These are phyloP conservation scores for Trachops cirrhosus DNA, from an alignment of 2,797 vertebrate species.

Conservation along the genomic window DNA sequence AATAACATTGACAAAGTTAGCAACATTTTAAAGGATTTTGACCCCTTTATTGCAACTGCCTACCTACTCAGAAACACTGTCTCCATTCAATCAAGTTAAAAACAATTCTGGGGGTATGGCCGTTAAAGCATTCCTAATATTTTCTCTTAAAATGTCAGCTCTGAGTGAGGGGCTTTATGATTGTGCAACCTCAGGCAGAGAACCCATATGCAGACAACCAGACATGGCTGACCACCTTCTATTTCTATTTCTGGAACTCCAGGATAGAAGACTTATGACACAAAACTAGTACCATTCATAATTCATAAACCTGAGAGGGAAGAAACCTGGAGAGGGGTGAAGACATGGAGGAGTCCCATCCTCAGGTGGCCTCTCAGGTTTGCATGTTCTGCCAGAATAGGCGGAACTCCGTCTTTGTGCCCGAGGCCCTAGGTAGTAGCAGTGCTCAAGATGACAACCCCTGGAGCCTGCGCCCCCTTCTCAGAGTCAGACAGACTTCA, in stretches of 20 bases:
- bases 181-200: not conserved
- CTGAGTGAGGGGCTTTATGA: not conserved
- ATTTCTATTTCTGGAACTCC: not conserved
- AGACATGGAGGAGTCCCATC: rapidly evolving
- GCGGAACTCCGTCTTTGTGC: not conserved
- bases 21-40: not conserved
- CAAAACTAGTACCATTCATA: not conserved
- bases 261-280: not conserved
- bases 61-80: not conserved
- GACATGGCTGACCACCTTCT: not conserved
- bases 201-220: not conserved
- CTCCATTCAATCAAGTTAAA: not conserved
- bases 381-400: not conserved
- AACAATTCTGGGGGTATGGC: not conserved
- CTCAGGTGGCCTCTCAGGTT: not conserved
- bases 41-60: not conserved
- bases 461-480: not conserved
- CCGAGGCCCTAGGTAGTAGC: not conserved
- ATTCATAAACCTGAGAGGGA: not conserved
- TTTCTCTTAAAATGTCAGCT: not conserved
- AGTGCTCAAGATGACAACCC: not conserved
- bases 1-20: not conserved
- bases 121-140: not conserved
- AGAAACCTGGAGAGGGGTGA: not conserved
- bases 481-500: not conserved